phyloP scores from a whole-genome alignment of 2,888 invertebrate genomes.

The Sialis lutaria region DNA sequence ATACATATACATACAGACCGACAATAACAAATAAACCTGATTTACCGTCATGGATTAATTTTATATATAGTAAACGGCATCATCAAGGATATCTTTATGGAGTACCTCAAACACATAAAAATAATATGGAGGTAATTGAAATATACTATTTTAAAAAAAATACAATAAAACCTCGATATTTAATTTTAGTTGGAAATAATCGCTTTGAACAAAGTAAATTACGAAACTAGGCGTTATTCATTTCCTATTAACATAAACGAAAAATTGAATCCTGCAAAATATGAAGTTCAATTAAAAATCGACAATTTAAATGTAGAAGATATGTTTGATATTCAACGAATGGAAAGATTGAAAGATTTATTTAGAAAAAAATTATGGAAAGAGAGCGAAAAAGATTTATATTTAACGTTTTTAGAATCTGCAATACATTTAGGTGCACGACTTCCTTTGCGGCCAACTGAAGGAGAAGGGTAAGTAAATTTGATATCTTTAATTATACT shows the following conservation, averaged over 20 bases:
- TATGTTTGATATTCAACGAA: slow-evolving; percentile 51
- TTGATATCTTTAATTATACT: not conserved
- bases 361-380: slow-evolving; percentile 64
- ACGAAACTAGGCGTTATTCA: slow-evolving; percentile 48
- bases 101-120: slow-evolving; percentile 44
- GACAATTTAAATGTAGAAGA: slow-evolving; percentile 82
- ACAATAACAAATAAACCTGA: slow-evolving; percentile 64
- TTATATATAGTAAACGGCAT: slow-evolving; percentile 62
- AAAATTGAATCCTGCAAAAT: slow-evolving; percentile 47
- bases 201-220: slow-evolving; percentile 58
- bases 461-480: slow-evolving; percentile 61
- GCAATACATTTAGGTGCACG: slow-evolving; percentile 74
- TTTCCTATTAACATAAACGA: slow-evolving; percentile 45
- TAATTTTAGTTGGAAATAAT: slow-evolving; percentile 45
- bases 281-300: slow-evolving; percentile 73
- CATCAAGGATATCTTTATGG: slow-evolving; percentile 72
- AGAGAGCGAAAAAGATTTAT: slow-evolving; percentile 54
- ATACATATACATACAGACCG: slow-evolving; percentile 55
- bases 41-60: slow-evolving; percentile 72
- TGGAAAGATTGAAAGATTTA: slow-evolving; percentile 58
- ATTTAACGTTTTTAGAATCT: slow-evolving; percentile 69
- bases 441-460: slow-evolving; percentile 62
- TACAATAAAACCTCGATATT: not conserved
- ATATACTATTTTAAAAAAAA: too few species aligned
- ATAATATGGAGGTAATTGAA: slow-evolving; percentile 25